Percentiles rank a stretch among this genome's conserved stretches.
Evolutionary conservation across 2,888 invertebrate genomes (phyloP).

Genomic region (Neoascia interrupta): DNA sequence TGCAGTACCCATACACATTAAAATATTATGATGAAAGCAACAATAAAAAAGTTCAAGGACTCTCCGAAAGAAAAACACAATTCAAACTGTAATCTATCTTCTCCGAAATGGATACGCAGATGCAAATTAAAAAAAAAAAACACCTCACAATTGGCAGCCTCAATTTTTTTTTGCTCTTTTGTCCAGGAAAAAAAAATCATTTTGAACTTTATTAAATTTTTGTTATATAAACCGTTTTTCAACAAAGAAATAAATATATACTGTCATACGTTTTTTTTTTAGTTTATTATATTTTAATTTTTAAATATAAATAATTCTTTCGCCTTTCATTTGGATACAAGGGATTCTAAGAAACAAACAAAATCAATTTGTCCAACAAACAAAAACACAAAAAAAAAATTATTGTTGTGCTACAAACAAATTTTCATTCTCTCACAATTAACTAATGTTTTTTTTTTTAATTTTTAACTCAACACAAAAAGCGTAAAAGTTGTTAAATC

Average conservation of each 20-base stretch:
- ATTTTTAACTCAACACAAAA: slow-evolving; percentile 35
- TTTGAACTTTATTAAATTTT: neutral
- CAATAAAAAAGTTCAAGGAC: slow-evolving; percentile 66
- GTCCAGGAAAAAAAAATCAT: neutral
- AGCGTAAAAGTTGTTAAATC: slow-evolving; percentile 59
- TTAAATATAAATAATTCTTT: slow-evolving; percentile 67
- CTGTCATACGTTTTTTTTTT: slow-evolving; percentile 38
- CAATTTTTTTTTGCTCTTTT: slow-evolving; percentile 49
- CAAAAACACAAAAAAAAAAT: slow-evolving; percentile 59
- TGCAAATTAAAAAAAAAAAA: too few relatives aligned
- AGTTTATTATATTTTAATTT: slow-evolving; percentile 8
- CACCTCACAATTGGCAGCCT: slow-evolving; percentile 38
- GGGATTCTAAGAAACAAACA: slow-evolving; percentile 68
- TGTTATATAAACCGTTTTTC: neutral
- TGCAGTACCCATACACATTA: slow-evolving; percentile 18
- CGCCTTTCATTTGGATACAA: slow-evolving; percentile 51
- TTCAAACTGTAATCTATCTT: slow-evolving; percentile 63
- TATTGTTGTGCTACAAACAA: slow-evolving; percentile 69
- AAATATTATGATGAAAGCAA: neutral
- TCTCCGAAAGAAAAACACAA: slow-evolving; percentile 54
- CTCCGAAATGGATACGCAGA: slow-evolving; percentile 27
- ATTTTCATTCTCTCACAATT: slow-evolving; percentile 67
- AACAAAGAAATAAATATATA: slow-evolving; percentile 59
- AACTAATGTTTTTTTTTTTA: slow-evolving; percentile 45
- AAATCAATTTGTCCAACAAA: slow-evolving; percentile 67